Percentiles rank a stretch among this genome's conserved stretches.
phyloP scores from a whole-genome alignment of 2,113 vertebrate genomes.

The Gymnogyps californianus region DNA sequence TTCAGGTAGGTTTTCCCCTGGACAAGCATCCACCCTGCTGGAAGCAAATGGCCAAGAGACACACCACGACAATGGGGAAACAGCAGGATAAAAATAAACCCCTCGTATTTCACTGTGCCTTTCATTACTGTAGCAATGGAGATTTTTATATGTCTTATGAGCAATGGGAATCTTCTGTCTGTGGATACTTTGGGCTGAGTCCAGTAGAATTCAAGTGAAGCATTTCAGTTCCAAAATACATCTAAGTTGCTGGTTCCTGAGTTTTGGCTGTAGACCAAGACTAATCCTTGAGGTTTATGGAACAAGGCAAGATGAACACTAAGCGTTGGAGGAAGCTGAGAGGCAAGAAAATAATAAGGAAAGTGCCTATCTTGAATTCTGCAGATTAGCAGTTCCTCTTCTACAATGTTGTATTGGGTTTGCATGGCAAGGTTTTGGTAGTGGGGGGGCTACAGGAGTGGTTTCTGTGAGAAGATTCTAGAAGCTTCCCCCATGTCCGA shows the following conservation, averaged over 20 bases:
- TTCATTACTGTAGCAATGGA: background rate
- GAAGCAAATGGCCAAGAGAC: background rate
- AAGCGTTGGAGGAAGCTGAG: background rate
- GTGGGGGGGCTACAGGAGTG: too few relatives aligned
- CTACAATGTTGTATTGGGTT: too few relatives aligned
- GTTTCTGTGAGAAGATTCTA: too few relatives aligned
- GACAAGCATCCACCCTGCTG: background rate
- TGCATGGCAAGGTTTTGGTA: too few relatives aligned
- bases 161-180: background rate
- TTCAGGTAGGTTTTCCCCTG: background rate
- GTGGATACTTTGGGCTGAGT: background rate
- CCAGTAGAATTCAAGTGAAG: background rate
- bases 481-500: too few relatives aligned
- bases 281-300: background rate
- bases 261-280: background rate
- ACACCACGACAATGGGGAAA: background rate
- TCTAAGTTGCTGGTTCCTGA: background rate
- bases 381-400: background rate
- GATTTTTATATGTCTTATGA: background rate
- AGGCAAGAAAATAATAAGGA: background rate
- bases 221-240: background rate
- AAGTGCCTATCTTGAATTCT: background rate
- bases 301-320: background rate
- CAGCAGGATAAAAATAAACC: background rate
- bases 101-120: background rate